A percentile compares a stretch with the other conserved stretches of the same genome.
Evolutionary conservation across 2,888 invertebrate species (phyloP).

Genomic region (Sphaerophoria rueppellii): DNA sequence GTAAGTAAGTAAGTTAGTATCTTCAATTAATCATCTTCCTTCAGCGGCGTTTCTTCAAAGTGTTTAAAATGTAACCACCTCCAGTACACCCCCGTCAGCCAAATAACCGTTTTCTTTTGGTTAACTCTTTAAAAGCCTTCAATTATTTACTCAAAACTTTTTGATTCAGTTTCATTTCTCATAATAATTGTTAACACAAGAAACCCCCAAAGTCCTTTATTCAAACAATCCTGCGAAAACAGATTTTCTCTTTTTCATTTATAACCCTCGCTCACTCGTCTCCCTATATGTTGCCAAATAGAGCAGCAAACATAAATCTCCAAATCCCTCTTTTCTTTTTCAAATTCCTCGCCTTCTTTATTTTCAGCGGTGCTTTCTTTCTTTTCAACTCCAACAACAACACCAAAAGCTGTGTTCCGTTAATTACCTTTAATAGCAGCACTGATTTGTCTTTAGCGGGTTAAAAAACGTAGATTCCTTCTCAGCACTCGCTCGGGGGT

Average conservation of each 20-base stretch:
- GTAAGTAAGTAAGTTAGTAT: too few relatives aligned
- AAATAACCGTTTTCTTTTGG: constrained; percentile 32
- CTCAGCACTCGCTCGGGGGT: constrained; percentile 6
- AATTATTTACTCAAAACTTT: constrained; percentile 70
- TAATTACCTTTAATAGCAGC: constrained; percentile 73
- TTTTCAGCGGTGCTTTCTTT: too few relatives aligned
- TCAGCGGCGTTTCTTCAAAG: too few relatives aligned
- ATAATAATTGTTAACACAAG: constrained; percentile 64
- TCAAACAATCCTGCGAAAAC: too few relatives aligned
- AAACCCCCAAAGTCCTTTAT: constrained; percentile 32
- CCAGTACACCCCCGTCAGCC: background rate
- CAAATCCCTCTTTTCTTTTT: too few relatives aligned
- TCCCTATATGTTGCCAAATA: too few relatives aligned
- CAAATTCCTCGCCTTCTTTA: too few relatives aligned
- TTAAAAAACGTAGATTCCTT: constrained; percentile 40
- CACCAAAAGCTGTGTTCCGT: constrained; percentile 66
- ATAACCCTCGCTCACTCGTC: too few relatives aligned
- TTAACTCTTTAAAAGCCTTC: constrained; percentile 52
- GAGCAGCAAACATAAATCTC: too few relatives aligned
- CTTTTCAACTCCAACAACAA: background rate
- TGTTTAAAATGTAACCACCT: too few relatives aligned
- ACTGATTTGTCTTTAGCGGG: constrained; percentile 70
- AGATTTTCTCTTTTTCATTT: too few relatives aligned
- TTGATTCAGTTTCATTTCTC: constrained; percentile 45
- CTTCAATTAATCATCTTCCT: too few relatives aligned